phyloP scores from a whole-genome alignment of 1,140 invertebrate species.

The Polypedilum pembai region DNA sequence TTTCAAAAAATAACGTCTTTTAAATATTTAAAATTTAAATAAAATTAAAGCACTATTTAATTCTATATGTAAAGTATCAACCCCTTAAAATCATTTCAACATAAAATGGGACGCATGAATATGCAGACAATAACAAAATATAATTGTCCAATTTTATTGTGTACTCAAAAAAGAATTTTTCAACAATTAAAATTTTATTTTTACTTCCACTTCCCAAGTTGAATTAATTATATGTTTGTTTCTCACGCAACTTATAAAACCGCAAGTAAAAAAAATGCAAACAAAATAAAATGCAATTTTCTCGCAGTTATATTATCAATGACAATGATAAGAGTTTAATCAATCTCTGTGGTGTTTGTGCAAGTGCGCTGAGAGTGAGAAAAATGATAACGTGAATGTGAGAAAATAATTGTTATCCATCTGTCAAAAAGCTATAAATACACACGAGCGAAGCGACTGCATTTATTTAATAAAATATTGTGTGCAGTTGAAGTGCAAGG shows the following conservation, averaged over 20 bases:
- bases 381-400: background rate
- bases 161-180: too few relatives aligned
- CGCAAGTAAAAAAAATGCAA: constrained; percentile 1
- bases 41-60: too few relatives aligned
- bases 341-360: background rate
- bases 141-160: too few relatives aligned
- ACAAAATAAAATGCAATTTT: constrained; percentile 1
- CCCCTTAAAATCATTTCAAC: too few relatives aligned
- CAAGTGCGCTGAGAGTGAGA: background rate
- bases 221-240: too few relatives aligned
- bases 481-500: background rate
- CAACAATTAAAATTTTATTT: too few relatives aligned
- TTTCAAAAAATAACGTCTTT: too few relatives aligned
- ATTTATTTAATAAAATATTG: background rate
- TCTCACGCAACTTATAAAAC: background rate
- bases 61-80: too few relatives aligned
- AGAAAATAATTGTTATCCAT: background rate
- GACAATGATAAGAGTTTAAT: constrained; percentile 9
- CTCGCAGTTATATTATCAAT: background rate
- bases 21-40: too few relatives aligned
- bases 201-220: too few relatives aligned
- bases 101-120: too few relatives aligned
- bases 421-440: constrained; percentile 13
- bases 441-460: background rate
- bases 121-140: too few relatives aligned